Base-by-base conservation (phyloP, 2,113 vertebrate species). In the Toxostoma redivivum region DNA sequence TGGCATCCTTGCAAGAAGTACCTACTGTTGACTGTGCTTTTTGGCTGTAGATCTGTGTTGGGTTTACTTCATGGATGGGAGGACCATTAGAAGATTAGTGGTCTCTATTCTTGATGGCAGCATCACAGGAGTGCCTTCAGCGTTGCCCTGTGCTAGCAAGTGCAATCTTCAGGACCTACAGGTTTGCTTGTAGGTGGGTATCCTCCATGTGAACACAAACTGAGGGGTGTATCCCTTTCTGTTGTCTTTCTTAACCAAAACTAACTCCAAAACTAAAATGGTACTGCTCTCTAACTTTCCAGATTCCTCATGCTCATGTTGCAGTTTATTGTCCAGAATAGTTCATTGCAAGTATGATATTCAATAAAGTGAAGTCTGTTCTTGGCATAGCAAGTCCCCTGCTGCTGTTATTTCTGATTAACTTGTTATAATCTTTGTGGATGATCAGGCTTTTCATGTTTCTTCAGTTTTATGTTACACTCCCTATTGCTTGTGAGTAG, bases 291-390 rank as follows among this genome's bases (percentile, higher is more conserved):
- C 22, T 67, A 54, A 51, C 8, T 37, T 57, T 73, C 40, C 44
- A 31, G 69, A 61, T 65, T 47, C 28, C 20, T 86, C 37, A 53
- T 58, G 37, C 18, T 80, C 25, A 5, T 7, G 5, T 40, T 80
- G 35, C 58, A 56, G 40, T 37, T 38, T 62, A 3, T 48, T 88
- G 17, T 57, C 15, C 18, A 54, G 18, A 73, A 70, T 5, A 44
- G 61, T 60, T 67, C 1, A 16, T 18, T 7, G 0, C 54, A 40
- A 69, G 3, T 53, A 31, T 4, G 38, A 22, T 47, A 23, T 10
- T 84, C 33, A 51, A 30, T 12, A 44, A 60, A 60, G 14, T 33
- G 21, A 38, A 65, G 9, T n/a, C 10, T 31, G 11, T 22, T 74
- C 23, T 60, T 79, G 24, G 16, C 33, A 35, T 37, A n/a, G 1